Percentiles rank a stretch among this genome's conserved stretches.
These are phyloP conservation scores for Phoxinus dragarum DNA, from an alignment of 2,797 vertebrate species.

Conservation along the genomic window DNA sequence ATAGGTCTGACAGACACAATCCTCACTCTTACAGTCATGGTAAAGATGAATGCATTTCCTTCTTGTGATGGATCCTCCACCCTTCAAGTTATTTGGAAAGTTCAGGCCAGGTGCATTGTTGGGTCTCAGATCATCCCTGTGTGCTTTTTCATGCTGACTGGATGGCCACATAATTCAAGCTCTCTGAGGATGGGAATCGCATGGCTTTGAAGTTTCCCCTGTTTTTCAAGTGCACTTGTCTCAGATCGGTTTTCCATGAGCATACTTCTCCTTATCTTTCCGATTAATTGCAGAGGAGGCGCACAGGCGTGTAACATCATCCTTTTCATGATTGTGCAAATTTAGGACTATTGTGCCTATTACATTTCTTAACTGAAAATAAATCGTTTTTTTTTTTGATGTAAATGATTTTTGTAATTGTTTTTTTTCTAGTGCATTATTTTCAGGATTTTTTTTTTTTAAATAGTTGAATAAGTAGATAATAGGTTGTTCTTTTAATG, in stretches of 20 bases:
- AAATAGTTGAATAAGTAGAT: neutral
- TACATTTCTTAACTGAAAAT: slow-evolving; percentile 14
- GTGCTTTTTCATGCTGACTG: slow-evolving; percentile 51
- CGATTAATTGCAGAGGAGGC: slow-evolving; percentile 52
- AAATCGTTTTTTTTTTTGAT: neutral
- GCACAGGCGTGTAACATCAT: slow-evolving; percentile 43
- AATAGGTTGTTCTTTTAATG: neutral
- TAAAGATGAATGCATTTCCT: slow-evolving; percentile 47
- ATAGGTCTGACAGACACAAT: slow-evolving; percentile 41
- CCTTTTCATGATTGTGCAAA: slow-evolving; percentile 25
- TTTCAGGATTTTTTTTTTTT: neutral
- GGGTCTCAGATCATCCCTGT: slow-evolving; percentile 55
- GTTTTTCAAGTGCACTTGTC: slow-evolving; percentile 58
- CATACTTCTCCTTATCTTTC: slow-evolving; percentile 55
- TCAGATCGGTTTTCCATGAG: slow-evolving; percentile 59
- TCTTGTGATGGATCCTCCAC: slow-evolving; percentile 47
- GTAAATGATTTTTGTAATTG: neutral
- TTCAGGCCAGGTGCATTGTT: slow-evolving; percentile 57
- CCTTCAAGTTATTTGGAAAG: slow-evolving; percentile 59
- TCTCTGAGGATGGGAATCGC: slow-evolving; percentile 55
- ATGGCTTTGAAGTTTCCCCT: slow-evolving; percentile 59
- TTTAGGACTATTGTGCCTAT: slow-evolving; percentile 5
- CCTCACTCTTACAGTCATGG: slow-evolving; percentile 22
- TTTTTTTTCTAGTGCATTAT: neutral
- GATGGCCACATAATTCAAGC: slow-evolving; percentile 58